Conservation (phyloP, 2,797 vertebrate species). For the Menidia menidia region DNA sequence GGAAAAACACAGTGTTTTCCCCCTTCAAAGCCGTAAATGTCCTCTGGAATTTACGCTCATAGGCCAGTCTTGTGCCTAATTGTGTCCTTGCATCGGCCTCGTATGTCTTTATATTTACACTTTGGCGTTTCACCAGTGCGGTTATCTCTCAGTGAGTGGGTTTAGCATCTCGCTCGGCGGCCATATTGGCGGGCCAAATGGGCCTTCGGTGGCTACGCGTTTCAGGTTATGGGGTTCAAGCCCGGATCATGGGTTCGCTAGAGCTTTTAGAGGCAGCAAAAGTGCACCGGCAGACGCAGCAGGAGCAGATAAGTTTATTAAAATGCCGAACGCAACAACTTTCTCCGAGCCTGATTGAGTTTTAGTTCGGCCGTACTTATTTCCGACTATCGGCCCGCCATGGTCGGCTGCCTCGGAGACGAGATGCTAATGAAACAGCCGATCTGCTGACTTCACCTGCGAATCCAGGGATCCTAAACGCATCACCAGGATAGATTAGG, state of each 20-base stretch:
- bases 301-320: constrained; percentile 47
- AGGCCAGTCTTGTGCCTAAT: constrained; percentile 29
- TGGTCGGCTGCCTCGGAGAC: neutral
- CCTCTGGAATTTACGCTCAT: constrained; percentile 28
- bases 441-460: constrained; percentile 3
- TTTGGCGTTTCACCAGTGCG: constrained; percentile 47
- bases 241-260: constrained; percentile 51
- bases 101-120: constrained; percentile 41
- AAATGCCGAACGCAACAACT: constrained; percentile 36
- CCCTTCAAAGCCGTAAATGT: constrained; percentile 41
- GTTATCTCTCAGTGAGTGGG: constrained; percentile 31
- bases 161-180: constrained; percentile 42
- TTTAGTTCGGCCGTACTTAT: neutral
- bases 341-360: constrained; percentile 1
- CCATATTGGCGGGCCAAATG: constrained; percentile 43
- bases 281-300: constrained; percentile 32
- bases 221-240: constrained; percentile 42
- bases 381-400: neutral
- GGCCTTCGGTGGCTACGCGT: constrained; percentile 31
- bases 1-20: constrained; percentile 33
- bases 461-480: neutral
- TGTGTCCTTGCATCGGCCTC: constrained; percentile 21
- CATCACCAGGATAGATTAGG: constrained; percentile 1
- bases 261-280: constrained; percentile 11
- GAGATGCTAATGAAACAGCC: neutral